phyloP scores from a whole-genome alignment of 2,888 invertebrate species.

The Lasioglossum marginatum region DNA sequence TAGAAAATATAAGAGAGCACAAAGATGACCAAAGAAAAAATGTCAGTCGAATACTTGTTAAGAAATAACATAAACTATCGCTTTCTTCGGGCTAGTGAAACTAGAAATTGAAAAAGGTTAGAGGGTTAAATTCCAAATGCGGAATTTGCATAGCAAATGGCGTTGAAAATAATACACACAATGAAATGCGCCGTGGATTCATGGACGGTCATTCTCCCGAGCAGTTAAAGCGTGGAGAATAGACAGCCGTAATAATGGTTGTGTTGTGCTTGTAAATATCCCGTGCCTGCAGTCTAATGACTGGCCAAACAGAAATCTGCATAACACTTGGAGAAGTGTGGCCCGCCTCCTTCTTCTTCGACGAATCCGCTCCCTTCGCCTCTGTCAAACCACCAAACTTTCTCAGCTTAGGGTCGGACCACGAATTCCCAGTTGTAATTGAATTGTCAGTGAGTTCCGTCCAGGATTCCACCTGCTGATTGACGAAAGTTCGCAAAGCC shows the following conservation, averaged over 20 bases:
- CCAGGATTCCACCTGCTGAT: constrained; percentile 73
- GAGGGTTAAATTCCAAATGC: no score
- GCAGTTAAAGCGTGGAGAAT: constrained; percentile 28
- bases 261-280: constrained; percentile 81
- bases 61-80: not conserved
- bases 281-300: constrained; percentile 85
- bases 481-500: constrained; percentile 74
- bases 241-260: constrained; percentile 65
- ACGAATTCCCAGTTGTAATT: constrained; percentile 81
- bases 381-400: constrained; percentile 76
- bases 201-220: constrained; percentile 29
- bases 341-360: constrained; percentile 62
- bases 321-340: constrained; percentile 83
- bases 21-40: not conserved
- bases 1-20: not conserved
- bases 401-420: constrained; percentile 74
- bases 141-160: constrained; percentile 38
- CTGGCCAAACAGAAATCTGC: constrained; percentile 88
- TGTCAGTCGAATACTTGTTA: not conserved
- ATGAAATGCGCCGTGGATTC: constrained; percentile 47
- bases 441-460: constrained; percentile 79
- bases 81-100: not conserved
- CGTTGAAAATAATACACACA: constrained; percentile 50
- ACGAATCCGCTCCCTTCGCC: constrained; percentile 56
- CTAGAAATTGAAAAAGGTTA: not conserved